Evolutionary conservation across 2,888 invertebrate species (phyloP).

Genomic region (Eugnorisma glareosa): DNA sequence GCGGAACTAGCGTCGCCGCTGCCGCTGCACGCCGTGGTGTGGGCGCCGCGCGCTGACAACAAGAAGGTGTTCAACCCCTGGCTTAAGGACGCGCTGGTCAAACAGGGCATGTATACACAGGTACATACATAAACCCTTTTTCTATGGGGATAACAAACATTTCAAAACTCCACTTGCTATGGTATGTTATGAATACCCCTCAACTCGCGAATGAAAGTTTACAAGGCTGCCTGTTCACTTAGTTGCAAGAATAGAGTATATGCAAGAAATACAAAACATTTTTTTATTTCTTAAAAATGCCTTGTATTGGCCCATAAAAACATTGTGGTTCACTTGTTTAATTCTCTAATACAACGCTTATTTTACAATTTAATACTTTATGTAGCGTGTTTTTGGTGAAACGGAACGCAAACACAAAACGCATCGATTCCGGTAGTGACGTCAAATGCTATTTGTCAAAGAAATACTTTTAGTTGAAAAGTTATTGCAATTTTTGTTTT

Average conservation of each 20-base stretch:
- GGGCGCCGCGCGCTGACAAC: conserved; percentile 96
- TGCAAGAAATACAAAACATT: too few species aligned
- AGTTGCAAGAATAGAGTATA: neutral
- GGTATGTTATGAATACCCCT: neutral
- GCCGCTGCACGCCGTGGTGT: conserved; percentile 95
- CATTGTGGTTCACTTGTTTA: too few species aligned
- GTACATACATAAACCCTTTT: conserved; percentile 49
- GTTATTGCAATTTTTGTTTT: too few species aligned
- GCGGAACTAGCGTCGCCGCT: conserved; percentile 92
- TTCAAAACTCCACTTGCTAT: neutral
- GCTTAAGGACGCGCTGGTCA: conserved; percentile 97
- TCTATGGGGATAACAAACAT: neutral
- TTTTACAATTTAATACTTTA: too few species aligned
- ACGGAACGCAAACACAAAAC: too few species aligned
- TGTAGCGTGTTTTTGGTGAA: too few species aligned
- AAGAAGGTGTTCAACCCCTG: conserved; percentile 96
- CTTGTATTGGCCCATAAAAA: too few species aligned
- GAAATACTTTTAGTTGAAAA: too few species aligned
- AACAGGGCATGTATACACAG: conserved; percentile 97
- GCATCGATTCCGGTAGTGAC: too few species aligned
- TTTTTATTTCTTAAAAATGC: too few species aligned
- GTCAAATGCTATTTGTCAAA: too few species aligned
- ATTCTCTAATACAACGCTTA: too few species aligned
- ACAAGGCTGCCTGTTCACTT: neutral
- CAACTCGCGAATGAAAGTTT: neutral